These are phyloP conservation scores for Xerus rutilus DNA, from an alignment of 2,797 vertebrate species.

Conservation along the genomic window DNA sequence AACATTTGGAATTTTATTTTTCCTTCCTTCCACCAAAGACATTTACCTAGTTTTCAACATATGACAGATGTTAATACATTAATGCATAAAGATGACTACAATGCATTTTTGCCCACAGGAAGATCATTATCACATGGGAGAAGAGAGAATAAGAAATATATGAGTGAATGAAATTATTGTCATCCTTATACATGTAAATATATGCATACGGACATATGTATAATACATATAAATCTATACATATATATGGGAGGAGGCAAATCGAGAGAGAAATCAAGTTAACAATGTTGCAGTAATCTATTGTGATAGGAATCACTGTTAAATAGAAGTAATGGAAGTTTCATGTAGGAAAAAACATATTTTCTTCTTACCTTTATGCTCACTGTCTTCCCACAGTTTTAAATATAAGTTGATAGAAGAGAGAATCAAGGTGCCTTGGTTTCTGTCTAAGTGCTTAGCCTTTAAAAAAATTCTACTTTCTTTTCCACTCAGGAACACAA, in stretches of 20 bases:
- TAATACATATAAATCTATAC: background rate
- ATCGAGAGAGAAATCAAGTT: background rate
- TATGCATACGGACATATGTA: background rate
- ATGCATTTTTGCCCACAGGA: background rate
- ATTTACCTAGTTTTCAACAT: background rate
- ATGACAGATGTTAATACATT: background rate
- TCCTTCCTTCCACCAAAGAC: background rate
- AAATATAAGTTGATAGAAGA: background rate
- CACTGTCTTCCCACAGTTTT: background rate
- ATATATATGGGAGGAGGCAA: background rate
- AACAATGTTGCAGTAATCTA: background rate
- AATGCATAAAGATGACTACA: background rate
- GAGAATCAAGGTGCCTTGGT: background rate
- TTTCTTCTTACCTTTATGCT: background rate
- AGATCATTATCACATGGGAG: background rate
- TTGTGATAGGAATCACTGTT: conserved; percentile 13
- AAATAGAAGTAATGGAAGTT: background rate
- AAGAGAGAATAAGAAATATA: background rate
- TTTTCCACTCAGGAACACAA: conserved; percentile 7
- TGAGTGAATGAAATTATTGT: background rate
- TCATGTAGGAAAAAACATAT: background rate
- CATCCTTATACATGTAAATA: background rate
- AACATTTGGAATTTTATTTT: background rate
- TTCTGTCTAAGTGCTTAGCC: background rate
- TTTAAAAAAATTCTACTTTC: background rate